Percentiles rank a stretch among this genome's conserved stretches.
phyloP scores from a whole-genome alignment of 2,888 invertebrate genomes.

The Drosophila mettleri region DNA sequence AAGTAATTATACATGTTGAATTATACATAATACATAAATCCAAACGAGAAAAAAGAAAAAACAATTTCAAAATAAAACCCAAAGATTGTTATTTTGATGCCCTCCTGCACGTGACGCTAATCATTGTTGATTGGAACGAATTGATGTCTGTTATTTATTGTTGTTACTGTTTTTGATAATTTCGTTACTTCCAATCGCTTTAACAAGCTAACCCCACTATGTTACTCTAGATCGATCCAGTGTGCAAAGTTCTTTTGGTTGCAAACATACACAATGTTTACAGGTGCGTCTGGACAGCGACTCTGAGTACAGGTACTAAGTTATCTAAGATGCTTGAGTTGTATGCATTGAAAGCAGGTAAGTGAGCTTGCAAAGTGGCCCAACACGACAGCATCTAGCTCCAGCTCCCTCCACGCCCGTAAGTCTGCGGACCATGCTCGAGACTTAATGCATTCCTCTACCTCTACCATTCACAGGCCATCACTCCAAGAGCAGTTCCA shows the following conservation, averaged over 20 bases:
- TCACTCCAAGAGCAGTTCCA: conserved; percentile 37
- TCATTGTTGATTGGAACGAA: conserved; percentile 42
- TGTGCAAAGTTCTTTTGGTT: conserved; percentile 74
- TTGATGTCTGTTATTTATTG: conserved; percentile 42
- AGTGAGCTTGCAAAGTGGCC: conserved; percentile 41
- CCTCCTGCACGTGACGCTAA: conserved; percentile 53
- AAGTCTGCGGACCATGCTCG: conserved; percentile 1
- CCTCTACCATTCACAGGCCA: conserved; percentile 54
- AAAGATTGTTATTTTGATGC: conserved; percentile 44
- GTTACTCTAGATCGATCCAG: conserved; percentile 46
- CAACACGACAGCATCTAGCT: conserved; percentile 32
- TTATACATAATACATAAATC: conserved; percentile 30
- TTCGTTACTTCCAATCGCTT: conserved; percentile 34
- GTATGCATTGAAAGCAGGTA: conserved; percentile 45
- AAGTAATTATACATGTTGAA: conserved; percentile 31
- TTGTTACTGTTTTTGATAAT: conserved; percentile 3
- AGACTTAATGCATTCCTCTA: conserved; percentile 2
- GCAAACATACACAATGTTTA: conserved; percentile 67
- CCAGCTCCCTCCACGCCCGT: background rate
- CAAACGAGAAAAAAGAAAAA: conserved; percentile 14
- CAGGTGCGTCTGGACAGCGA: conserved; percentile 40
- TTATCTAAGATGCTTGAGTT: conserved; percentile 33
- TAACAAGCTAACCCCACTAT: conserved; percentile 52
- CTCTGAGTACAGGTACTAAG: conserved; percentile 30
- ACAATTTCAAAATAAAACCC: conserved; percentile 12